phyloP scores from a whole-genome alignment of 2,113 vertebrate genomes.

The Merops nubicus region DNA sequence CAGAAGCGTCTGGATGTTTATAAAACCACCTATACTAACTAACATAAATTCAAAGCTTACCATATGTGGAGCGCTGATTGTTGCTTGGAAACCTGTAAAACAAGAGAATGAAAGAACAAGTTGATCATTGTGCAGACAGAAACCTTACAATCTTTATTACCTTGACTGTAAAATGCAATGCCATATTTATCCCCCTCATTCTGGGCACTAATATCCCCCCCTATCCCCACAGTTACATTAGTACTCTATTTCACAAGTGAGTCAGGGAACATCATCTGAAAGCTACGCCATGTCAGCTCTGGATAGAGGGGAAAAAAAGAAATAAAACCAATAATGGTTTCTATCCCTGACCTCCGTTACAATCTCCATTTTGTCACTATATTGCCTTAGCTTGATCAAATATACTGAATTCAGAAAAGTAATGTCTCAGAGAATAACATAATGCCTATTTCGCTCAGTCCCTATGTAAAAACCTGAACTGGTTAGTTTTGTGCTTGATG shows the following conservation, averaged over 20 bases:
- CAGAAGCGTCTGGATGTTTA: background rate
- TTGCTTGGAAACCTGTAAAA: slow-evolving; percentile 93
- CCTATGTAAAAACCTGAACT: background rate
- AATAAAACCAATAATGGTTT: background rate
- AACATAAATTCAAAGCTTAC: slow-evolving; percentile 74
- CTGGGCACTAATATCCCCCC: background rate
- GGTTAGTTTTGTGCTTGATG: background rate
- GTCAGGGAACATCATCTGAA: background rate
- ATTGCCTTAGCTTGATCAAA: background rate
- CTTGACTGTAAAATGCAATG: background rate
- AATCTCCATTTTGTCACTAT: background rate
- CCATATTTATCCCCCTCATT: background rate
- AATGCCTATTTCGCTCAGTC: background rate
- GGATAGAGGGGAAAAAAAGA: background rate
- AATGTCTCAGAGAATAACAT: background rate
- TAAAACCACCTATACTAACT: background rate
- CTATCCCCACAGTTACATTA: background rate
- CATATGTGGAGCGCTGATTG: slow-evolving; percentile 99
- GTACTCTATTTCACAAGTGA: background rate
- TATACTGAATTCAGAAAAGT: background rate
- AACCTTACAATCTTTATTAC: background rate
- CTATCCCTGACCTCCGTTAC: background rate
- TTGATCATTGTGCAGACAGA: background rate
- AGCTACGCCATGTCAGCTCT: background rate
- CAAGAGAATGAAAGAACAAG: slow-evolving; percentile 30